These are phyloP conservation scores for Psettodes erumei DNA, from an alignment of 2,113 vertebrate genomes.

Conservation along the genomic window DNA sequence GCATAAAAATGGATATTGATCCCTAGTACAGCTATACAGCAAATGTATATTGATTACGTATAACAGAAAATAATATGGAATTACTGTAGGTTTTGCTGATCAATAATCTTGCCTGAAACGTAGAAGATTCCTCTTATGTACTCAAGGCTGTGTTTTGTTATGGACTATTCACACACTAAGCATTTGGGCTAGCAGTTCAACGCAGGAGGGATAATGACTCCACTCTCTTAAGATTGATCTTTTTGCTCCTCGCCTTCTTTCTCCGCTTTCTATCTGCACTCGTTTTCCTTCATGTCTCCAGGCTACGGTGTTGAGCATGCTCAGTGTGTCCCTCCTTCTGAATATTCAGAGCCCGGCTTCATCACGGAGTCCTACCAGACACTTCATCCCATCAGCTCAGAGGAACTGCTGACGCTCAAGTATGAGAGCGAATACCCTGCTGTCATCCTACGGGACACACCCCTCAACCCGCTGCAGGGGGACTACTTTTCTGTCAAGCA, in stretches of 20 bases:
- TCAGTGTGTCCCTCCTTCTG: slow-evolving; percentile 97
- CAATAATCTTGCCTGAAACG: slow-evolving; percentile 13
- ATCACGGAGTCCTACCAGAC: slow-evolving; percentile 99
- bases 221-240: slow-evolving; percentile 36
- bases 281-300: slow-evolving; percentile 63
- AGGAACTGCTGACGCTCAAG: slow-evolving; percentile 97
- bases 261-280: slow-evolving; percentile 39
- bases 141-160: slow-evolving; percentile 11
- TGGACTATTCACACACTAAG: slow-evolving; percentile 1
- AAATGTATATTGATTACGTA: not conserved
- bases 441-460: slow-evolving; percentile 92
- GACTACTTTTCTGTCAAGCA: slow-evolving; percentile 97
- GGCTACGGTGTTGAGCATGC: slow-evolving; percentile 98
- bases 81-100: slow-evolving; percentile 2
- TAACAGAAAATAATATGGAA: not conserved
- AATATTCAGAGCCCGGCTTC: slow-evolving; percentile 98
- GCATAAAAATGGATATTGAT: not conserved
- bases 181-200: slow-evolving; percentile 11
- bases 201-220: slow-evolving; percentile 38
- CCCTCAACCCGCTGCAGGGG: slow-evolving; percentile 87
- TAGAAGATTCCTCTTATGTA: not conserved
- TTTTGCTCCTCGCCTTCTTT: slow-evolving; percentile 19
- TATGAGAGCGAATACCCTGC: slow-evolving; percentile 94
- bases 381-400: slow-evolving; percentile 97
- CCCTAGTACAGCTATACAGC: not conserved